Percentiles rank a stretch among this genome's conserved stretches.
Evolutionary conservation across 2,797 vertebrate species (phyloP).

Genomic region (Pteronotus mesoamericanus): DNA sequence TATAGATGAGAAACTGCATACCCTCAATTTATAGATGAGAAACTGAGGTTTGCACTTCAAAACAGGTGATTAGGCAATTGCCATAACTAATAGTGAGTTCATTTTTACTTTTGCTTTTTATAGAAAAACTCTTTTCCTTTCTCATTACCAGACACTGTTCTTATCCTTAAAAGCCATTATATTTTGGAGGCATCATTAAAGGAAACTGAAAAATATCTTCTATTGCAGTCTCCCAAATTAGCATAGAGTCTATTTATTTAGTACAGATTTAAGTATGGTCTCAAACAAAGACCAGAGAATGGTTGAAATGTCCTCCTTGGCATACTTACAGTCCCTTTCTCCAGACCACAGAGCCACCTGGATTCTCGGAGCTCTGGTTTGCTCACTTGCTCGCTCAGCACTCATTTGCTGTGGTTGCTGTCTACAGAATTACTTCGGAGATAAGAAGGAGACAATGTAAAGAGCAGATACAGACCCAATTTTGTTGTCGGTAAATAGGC

Average conservation of each 20-base stretch:
- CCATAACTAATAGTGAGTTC: background rate
- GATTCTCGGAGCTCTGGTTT: background rate
- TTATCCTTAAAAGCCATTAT: conserved; percentile 40
- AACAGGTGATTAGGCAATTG: background rate
- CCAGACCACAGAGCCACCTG: background rate
- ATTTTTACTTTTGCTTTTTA: background rate
- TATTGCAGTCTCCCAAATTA: background rate
- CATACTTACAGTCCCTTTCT: background rate
- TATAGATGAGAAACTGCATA: background rate
- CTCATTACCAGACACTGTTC: background rate
- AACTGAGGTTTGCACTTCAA: background rate
- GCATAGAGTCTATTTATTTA: background rate
- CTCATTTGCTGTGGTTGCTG: conserved; percentile 4
- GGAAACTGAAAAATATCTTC: background rate
- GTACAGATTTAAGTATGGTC: background rate
- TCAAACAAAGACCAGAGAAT: background rate
- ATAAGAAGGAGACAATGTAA: background rate
- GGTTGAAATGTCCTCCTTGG: background rate
- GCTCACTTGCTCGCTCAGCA: background rate
- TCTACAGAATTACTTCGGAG: background rate
- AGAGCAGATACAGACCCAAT: background rate
- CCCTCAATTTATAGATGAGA: background rate
- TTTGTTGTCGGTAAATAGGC: background rate
- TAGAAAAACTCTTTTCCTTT: background rate
- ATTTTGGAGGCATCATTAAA: conserved; percentile 28